Evolutionary conservation across 2,888 invertebrate genomes (phyloP).

Genomic region (Standfussiana lucernea): DNA sequence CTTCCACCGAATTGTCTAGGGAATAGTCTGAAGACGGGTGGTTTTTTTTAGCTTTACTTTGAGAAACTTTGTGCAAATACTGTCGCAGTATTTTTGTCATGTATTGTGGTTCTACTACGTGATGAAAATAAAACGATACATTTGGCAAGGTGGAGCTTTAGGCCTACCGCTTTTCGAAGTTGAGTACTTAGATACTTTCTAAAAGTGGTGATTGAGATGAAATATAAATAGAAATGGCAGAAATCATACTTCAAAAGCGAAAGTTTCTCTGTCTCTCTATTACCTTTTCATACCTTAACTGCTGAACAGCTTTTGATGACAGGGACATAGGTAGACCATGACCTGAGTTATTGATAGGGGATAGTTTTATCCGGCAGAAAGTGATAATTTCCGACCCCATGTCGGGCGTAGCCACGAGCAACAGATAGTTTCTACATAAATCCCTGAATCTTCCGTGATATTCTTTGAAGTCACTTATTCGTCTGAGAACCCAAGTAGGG

Average conservation of each 20-base stretch:
- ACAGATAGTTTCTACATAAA: neutral
- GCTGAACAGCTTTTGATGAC: neutral
- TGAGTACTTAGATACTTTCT: neutral
- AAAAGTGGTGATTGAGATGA: neutral
- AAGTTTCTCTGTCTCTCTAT: neutral
- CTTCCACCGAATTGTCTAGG: constrained; percentile 55
- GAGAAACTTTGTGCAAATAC: constrained; percentile 37
- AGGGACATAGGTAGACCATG: neutral
- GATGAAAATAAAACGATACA: constrained; percentile 24
- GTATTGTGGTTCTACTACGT: constrained; percentile 23
- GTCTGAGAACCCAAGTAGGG: neutral
- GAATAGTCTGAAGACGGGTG: constrained; percentile 36
- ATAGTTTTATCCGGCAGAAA: neutral
- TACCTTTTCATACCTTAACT: neutral
- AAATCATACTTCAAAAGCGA: neutral
- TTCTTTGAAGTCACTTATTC: neutral
- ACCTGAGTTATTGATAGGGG: too few relatives aligned
- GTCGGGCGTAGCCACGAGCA: neutral
- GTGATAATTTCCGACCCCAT: neutral
- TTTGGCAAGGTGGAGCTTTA: neutral
- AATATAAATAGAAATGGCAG: neutral
- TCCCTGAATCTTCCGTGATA: neutral
- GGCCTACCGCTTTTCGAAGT: neutral
- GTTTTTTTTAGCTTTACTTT: constrained; percentile 37
- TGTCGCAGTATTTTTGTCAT: constrained; percentile 19